phyloP scores from a whole-genome alignment of 2,888 invertebrate genomes.

The Hypena proboscidalis region DNA sequence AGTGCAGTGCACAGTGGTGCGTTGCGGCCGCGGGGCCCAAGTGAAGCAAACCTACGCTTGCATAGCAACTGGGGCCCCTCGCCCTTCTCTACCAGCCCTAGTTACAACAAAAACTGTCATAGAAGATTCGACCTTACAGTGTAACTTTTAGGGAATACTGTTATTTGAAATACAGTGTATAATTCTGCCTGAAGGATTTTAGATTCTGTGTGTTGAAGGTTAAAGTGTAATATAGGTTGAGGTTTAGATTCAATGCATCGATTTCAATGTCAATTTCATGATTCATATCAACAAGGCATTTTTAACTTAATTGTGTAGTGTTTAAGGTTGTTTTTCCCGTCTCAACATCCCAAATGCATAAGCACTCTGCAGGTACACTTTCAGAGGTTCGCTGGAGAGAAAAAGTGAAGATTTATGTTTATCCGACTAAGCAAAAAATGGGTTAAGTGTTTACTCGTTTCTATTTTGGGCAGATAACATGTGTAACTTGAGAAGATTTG shows the following conservation, averaged over 20 bases:
- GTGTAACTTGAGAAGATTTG: conserved; percentile 56
- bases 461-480: conserved; percentile 62
- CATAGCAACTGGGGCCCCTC: conserved; percentile 66
- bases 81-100: conserved; percentile 45
- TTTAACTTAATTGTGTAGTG: neutral
- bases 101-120: conserved; percentile 17
- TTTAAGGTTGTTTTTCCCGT: conserved; percentile 19
- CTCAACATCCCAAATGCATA: conserved; percentile 46
- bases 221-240: conserved; percentile 36
- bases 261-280: conserved; percentile 51
- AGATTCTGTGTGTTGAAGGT: rapidly evolving
- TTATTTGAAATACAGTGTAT: neutral
- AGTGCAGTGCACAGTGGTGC: no score
- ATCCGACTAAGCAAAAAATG: conserved; percentile 65
- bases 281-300: conserved; percentile 12
- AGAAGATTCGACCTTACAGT: conserved; percentile 26
- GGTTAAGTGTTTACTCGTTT: conserved; percentile 69
- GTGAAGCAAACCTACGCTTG: conserved; percentile 49
- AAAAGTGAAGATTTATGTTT: conserved; percentile 67
- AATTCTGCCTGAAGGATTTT: conserved; percentile 8
- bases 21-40: conserved; percentile 29
- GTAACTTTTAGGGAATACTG: neutral
- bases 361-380: conserved; percentile 53
- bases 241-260: conserved; percentile 28
- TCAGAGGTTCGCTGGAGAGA: conserved; percentile 36